Conservation (phyloP, 2,888 invertebrate species). For the Euphydryas editha region DNA sequence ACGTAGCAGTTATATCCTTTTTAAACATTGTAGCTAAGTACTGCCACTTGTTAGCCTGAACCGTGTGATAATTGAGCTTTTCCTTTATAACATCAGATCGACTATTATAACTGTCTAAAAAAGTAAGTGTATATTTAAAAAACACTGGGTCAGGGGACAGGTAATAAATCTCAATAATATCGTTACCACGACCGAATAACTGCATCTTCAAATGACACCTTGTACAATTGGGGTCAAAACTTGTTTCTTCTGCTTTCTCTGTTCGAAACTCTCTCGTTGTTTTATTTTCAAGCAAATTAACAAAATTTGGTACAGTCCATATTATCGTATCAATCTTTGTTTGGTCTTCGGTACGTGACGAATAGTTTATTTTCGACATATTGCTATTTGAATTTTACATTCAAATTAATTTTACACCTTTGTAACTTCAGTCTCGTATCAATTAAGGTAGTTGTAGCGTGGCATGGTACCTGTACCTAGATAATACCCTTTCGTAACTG, state of each 20-base stretch:
- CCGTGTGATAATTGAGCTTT: slow-evolving; percentile 71
- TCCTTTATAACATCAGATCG: slow-evolving; percentile 73
- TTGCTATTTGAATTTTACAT: too few species aligned
- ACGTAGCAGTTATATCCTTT: too few species aligned
- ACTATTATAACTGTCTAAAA: slow-evolving; percentile 70
- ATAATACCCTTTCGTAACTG: too few species aligned
- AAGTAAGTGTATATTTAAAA: slow-evolving; percentile 68
- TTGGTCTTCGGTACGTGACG: slow-evolving; percentile 71
- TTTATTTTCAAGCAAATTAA: slow-evolving; percentile 65
- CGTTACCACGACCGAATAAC: slow-evolving; percentile 70
- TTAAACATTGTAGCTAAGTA: slow-evolving; percentile 72
- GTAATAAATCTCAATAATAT: slow-evolving; percentile 74
- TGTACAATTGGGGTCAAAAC: slow-evolving; percentile 50
- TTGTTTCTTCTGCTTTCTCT: slow-evolving; percentile 58
- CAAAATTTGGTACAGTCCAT: slow-evolving; percentile 73
- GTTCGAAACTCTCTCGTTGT: slow-evolving; percentile 66
- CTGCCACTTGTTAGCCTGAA: slow-evolving; percentile 76
- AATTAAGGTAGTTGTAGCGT: too few species aligned
- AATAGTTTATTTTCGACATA: slow-evolving; percentile 63
- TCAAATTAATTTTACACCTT: neutral
- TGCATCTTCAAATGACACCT: slow-evolving; percentile 74
- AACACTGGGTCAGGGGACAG: slow-evolving; percentile 69
- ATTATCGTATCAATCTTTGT: slow-evolving; percentile 72
- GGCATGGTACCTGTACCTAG: too few species aligned
- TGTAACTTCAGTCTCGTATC: neutral